phyloP scores from a whole-genome alignment of 2,888 invertebrate genomes.

The Clanis bilineata region DNA sequence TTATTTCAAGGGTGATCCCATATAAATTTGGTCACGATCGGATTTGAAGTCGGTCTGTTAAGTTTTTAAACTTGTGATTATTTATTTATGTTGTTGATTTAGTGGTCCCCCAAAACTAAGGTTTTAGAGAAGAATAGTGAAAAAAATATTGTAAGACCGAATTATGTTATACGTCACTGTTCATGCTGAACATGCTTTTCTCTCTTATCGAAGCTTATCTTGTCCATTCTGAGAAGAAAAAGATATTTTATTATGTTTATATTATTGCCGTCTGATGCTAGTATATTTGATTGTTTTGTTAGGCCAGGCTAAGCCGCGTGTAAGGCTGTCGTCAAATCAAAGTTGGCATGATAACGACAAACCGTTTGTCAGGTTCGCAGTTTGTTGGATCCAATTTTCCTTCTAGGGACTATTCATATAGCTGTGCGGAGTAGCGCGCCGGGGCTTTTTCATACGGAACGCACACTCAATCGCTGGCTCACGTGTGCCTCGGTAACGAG shows the following conservation, averaged over 20 bases:
- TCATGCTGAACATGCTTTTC: too few species aligned
- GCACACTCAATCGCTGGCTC: constrained; percentile 77
- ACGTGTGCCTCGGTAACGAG: constrained; percentile 80
- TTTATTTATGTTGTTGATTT: too few species aligned
- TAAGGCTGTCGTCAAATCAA: constrained; percentile 38
- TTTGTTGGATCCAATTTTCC: constrained; percentile 71
- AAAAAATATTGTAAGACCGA: too few species aligned
- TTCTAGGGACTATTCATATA: constrained; percentile 65
- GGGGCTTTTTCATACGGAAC: constrained; percentile 62
- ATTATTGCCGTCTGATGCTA: background rate
- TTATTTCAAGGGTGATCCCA: too few species aligned
- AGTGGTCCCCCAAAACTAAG: too few species aligned
- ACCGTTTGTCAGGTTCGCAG: constrained; percentile 55
- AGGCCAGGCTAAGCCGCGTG: constrained; percentile 4
- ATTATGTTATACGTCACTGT: too few species aligned
- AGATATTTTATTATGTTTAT: background rate
- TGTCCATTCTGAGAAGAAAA: background rate
- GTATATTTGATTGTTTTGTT: constrained; percentile 13
- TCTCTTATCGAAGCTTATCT: background rate
- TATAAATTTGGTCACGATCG: too few species aligned
- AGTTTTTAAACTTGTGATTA: too few species aligned
- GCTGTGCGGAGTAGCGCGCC: constrained; percentile 51
- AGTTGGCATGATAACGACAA: constrained; percentile 51
- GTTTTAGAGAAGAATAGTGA: too few species aligned
- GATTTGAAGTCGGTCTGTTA: too few species aligned